Percentiles rank a stretch among this genome's conserved stretches.
Evolutionary conservation across 2,797 vertebrate species (phyloP).

Genomic region (Anolis apletophallus): DNA sequence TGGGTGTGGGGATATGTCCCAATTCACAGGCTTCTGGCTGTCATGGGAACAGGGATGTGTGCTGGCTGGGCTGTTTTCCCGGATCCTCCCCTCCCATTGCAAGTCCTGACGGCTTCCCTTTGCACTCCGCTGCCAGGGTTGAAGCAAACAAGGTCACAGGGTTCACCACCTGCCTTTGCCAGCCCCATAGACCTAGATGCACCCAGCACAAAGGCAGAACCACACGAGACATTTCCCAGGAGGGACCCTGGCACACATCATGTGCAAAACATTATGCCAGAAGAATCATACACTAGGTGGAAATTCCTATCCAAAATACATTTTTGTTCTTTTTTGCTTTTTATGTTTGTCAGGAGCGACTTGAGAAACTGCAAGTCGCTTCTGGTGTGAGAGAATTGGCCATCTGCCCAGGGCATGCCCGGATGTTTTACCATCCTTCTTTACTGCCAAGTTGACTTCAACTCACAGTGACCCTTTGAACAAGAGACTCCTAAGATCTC

Average conservation of each 20-base stretch:
- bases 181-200: not conserved
- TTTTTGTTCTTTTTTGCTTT: no score
- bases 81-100: conserved; percentile 39
- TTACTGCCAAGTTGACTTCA: no score
- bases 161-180: conserved; percentile 30
- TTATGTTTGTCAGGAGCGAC: no score
- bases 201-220: not conserved
- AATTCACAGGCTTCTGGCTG: conserved; percentile 38
- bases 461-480: no score
- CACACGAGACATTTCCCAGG: conserved; percentile 17
- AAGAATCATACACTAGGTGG: not conserved
- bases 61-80: conserved; percentile 15
- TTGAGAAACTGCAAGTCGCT: no score
- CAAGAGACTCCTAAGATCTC: no score
- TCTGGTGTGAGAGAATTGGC: no score
- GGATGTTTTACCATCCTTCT: no score
- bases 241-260: not conserved
- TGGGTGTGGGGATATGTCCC: conserved; percentile 49
- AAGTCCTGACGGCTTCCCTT: conserved; percentile 43
- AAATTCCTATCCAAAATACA: not conserved
- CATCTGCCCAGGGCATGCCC: no score
- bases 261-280: not conserved
- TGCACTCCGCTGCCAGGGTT: conserved; percentile 11
- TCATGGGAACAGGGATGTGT: conserved; percentile 38
- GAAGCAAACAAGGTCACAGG: conserved; percentile 38